Evolutionary conservation across 1,140 invertebrate genomes (phyloP).

Genomic region (Platorchestia sp.): DNA sequence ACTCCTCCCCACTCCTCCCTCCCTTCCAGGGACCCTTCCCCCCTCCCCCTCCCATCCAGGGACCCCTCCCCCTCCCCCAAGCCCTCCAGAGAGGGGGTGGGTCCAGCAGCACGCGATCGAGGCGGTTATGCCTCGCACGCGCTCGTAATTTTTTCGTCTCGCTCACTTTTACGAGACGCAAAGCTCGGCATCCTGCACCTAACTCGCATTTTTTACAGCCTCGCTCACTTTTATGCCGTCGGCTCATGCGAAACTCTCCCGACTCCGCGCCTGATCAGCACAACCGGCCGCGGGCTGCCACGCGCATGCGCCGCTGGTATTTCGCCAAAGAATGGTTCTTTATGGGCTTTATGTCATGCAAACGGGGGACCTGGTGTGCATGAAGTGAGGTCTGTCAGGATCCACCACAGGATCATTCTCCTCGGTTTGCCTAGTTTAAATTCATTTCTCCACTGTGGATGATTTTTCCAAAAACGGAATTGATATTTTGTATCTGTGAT

Average conservation of each 20-base stretch:
- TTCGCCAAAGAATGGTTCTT: background rate
- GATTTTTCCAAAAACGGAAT: background rate
- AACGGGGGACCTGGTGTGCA: background rate
- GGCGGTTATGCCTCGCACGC: constrained; percentile 30
- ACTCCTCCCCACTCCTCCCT: no score
- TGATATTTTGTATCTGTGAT: background rate
- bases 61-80: no score
- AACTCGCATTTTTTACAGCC: constrained; percentile 1
- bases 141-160: constrained; percentile 18
- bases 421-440: background rate
- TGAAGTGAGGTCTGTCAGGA: background rate
- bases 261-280: background rate
- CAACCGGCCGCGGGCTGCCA: background rate
- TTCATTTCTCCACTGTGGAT: background rate
- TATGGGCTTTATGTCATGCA: background rate
- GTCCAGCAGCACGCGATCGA: constrained; percentile 21
- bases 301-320: background rate
- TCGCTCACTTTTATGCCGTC: background rate
- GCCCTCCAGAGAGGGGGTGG: background rate
- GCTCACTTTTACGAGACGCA: constrained; percentile 52
- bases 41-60: no score
- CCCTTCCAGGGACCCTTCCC: no score
- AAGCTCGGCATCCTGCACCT: constrained; percentile 30
- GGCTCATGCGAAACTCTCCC: constrained; percentile 10
- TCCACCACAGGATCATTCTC: background rate